Evolutionary conservation across 2,113 vertebrate genomes (phyloP), one percentile per base, ranked within the genome.

Genomic region (Papio anubis): DNA sequence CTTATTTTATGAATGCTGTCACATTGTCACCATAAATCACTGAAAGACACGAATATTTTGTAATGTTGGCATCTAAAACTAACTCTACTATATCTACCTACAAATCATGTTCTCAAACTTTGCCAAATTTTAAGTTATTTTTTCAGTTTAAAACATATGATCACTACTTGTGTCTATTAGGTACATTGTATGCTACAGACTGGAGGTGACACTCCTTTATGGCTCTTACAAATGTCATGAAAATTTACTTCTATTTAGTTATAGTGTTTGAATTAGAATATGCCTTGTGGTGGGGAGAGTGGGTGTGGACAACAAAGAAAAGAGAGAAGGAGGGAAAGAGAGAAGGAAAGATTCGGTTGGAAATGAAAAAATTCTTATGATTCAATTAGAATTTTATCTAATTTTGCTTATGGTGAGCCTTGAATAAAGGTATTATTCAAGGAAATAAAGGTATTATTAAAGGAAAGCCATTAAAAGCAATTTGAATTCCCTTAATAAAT

Each of bases 141-240:
- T 75, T 84, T 92, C 16, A 40, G 12, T 85, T 25, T 94, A 88
- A 86, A 93, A 40, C 7, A 20, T 72, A 35, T 27, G 8, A 0
- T 79, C n/a, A 27, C 2, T 57, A 30, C 21, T 83, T 93, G 50
- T 92, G 75, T 81, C 17, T 38, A 13, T 38, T 35, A 86, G 13
- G 10, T 83, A 82, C 10, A 61, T 11, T 52, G 11, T 70, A n/a
- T 70, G 35, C n/a, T 70, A 25, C 18, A 79, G 13, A 30, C 14
- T 61, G 10, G 32, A 95, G 32, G 12, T 50, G 18, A n/a, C 10
- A 68, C 43, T 50, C 1, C 32, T 30, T 16, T 40, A 25, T 32
- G 55, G 13, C 2, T 2, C 16, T 57, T 48, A 32, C 0, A 0
- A 48, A 0, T 40, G 8, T 2, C 11, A 55, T 59, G 38, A 2